Evolutionary conservation across 2,888 invertebrate genomes (phyloP).

Genomic region (Calliphora vomitoria): DNA sequence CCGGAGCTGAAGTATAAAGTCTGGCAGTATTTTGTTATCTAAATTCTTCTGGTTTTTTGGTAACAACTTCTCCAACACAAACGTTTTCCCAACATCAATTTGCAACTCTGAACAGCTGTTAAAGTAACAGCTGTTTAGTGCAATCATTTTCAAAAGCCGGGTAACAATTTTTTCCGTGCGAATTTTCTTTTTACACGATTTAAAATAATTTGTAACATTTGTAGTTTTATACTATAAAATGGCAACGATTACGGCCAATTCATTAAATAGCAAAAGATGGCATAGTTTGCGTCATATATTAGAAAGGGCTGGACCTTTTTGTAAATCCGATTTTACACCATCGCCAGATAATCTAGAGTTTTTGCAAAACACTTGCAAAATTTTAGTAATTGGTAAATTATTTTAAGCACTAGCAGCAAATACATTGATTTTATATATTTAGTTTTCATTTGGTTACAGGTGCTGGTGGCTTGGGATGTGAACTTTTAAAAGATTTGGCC

Average conservation of each 20-base stretch:
- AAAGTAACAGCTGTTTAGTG: constrained; percentile 30
- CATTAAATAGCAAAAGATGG: constrained; percentile 88
- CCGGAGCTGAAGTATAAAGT: too few species aligned
- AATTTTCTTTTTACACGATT: constrained; percentile 3
- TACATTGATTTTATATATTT: background rate
- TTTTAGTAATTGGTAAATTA: constrained; percentile 89
- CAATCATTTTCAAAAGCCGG: constrained; percentile 18
- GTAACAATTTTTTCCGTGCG: background rate
- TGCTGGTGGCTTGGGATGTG: constrained; percentile 99
- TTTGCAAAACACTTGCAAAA: constrained; percentile 92
- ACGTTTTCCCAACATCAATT: background rate
- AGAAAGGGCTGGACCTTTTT: constrained; percentile 96
- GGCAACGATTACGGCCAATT: constrained; percentile 46
- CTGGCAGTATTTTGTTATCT: too few species aligned
- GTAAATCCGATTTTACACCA: constrained; percentile 96
- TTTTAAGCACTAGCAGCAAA: background rate
- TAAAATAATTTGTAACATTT: background rate
- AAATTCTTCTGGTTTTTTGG: too few species aligned
- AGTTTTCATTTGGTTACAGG: constrained; percentile 85
- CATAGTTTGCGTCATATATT: constrained; percentile 93
- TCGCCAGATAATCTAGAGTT: constrained; percentile 93
- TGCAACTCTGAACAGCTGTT: background rate
- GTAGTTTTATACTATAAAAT: constrained; percentile 49
- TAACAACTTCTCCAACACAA: too few species aligned
- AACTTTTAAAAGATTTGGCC: constrained; percentile 97